Evolutionary conservation across 2,888 invertebrate genomes (phyloP), one percentile per base, ranked within the genome.

Genomic region (Morinoia aosen): DNA sequence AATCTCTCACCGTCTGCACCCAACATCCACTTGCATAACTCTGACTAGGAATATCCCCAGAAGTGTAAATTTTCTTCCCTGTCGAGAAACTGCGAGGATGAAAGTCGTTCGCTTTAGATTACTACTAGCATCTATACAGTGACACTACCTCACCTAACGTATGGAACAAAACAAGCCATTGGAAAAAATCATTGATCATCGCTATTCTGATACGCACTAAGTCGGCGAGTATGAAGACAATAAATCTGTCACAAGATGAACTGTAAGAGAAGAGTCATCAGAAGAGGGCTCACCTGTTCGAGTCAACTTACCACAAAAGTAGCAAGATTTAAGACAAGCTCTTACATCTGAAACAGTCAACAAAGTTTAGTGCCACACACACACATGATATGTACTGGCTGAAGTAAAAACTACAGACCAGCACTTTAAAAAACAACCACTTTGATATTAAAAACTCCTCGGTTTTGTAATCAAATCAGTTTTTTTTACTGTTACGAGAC

Each of bases 261-360:
- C 76, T 76, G 25, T 25, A 76, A 88, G 88, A 88, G 39, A 11
- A 88, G 88, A 39, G 88, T 88, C n/a, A 39, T 90, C 14, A 25
- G 39, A 40, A 90, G 39, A 40, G 40, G 11, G 33, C 93, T 93
- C 93, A 93, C 93, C 93, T 93, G 93, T 57, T 58, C 93, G 19
- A 93, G 93, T 56, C 57, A 90, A 93, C 93, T 93, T 57, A 93
- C 93, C 93, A 93, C 93, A 93, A 33, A 93, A 93, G 93, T 57
- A 93, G 93, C 93, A 57, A 93, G 93, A 39, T 93, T 93, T 93
- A 93, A 57, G 93, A 48, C 93, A 93, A 93, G 48, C 93, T 93
- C 48, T 93, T 57, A 58, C 3, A 93, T 93, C 93, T 93, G 93
- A 90, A 90, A 90, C 90, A 90, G 90, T 90, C 90, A 90, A 90